Evolutionary conservation across 2,113 vertebrate species (phyloP), one percentile per base, ranked within the genome.

Genomic region (Cochlearius cochlearius): DNA sequence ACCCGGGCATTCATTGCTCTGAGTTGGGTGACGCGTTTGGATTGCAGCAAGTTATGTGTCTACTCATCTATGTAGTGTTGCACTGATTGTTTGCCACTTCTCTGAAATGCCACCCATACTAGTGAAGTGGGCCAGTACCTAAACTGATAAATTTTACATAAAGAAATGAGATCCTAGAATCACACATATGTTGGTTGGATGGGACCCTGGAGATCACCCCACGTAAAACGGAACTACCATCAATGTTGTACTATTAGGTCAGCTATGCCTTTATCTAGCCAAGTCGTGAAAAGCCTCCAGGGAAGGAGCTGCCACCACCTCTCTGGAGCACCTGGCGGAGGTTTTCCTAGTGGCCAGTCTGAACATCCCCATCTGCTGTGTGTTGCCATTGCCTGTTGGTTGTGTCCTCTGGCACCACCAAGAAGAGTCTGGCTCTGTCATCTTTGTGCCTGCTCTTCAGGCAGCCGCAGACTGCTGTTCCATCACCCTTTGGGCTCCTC

Each of bases 11-110:
- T 75, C 76, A 19, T 38, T 64, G 59, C 63, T 38, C 49, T 29
- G 32, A 17, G 59, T 7, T 68, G 56, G 39, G 49, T 50, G 83
- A 25, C 38, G 1, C 2, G 12, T 80, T 86, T 79, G 53, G 62
- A 50, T 43, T 73, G 68, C 53, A 87, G 26, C 34, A 64, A 38
- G 68, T 55, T 64, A 25, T 7, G 21, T 27, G 10, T 47, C 63
- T 58, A 0, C 1, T 43, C 3, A 2, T 75, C 32, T 29, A 19
- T 0, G 0, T n/a, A 18, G 26, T 5, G 21, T 62, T 49, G 38
- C 63, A 27, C 3, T 47, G 34, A 21, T 23, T 58, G 18, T 62
- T 88, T 75, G 53, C 22, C 76, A 41, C 53, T 75, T 64, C n/a
- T 60, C 39, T 36, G n/a, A 78, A 79, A 74, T 49, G 14, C 34